Percentiles rank a stretch among this genome's conserved stretches.
These are phyloP conservation scores for Charaxes varanes DNA, from an alignment of 1,140 invertebrate genomes.

Conservation along the genomic window DNA sequence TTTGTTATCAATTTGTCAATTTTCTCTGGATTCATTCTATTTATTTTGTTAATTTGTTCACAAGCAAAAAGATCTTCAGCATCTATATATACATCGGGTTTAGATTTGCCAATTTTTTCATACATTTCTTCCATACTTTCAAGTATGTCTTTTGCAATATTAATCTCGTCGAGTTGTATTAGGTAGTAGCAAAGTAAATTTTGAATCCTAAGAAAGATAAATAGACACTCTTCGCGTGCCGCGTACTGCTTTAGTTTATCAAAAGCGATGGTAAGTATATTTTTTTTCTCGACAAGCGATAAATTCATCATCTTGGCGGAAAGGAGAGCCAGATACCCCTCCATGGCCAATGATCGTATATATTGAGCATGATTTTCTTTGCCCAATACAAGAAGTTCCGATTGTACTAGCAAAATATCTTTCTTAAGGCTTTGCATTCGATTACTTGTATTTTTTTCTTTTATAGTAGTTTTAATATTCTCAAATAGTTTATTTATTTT, in stretches of 20 bases:
- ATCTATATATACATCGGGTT: constrained; percentile 43
- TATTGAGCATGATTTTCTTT: constrained; percentile 47
- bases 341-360: constrained; percentile 52
- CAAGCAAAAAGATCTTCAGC: constrained; percentile 53
- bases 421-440: constrained; percentile 40
- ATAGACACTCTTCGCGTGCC: constrained; percentile 46
- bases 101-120: constrained; percentile 42
- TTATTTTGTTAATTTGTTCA: constrained; percentile 36
- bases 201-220: constrained; percentile 57
- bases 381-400: constrained; percentile 41
- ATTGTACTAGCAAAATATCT: constrained; percentile 40
- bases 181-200: constrained; percentile 61
- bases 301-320: constrained; percentile 49
- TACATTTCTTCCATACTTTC: constrained; percentile 58
- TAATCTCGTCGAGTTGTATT: constrained; percentile 47
- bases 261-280: constrained; percentile 37
- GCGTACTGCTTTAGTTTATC: constrained; percentile 48
- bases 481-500: constrained; percentile 47
- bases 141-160: constrained; percentile 41
- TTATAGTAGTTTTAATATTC: constrained; percentile 39
- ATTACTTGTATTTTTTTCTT: constrained; percentile 38
- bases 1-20: constrained; percentile 69
- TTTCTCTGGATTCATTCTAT: constrained; percentile 52
- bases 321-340: constrained; percentile 48
- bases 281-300: constrained; percentile 43